Base-by-base conservation (phyloP, 1,140 invertebrate species). In the Capitella teleta region DNA sequence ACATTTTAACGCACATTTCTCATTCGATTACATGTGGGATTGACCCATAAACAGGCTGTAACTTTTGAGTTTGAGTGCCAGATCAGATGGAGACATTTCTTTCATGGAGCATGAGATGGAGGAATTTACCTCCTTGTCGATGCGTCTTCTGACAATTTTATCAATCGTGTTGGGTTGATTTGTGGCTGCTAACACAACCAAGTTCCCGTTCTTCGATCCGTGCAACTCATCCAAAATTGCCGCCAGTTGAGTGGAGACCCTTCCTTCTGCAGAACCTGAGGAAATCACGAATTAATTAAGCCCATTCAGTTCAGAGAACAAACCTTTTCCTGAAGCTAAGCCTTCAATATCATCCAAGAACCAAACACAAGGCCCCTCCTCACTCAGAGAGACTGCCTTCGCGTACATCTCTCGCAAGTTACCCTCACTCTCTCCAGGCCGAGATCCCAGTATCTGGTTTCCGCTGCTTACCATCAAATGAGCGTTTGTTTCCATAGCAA, bases 261-360 rank as follows among this genome's bases (percentile, higher is more conserved):
- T 57, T 45, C 3, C 37, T 34, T 23, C 44, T 45, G 24, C 55
- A 49, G 14, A 55, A 43, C 24, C 52, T n/a, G n/a, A n/a, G n/a
- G n/a, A n/a, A n/a, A n/a, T n/a, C n/a, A n/a, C n/a, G n/a, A n/a
- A n/a, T n/a, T n/a, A n/a, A n/a, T n/a, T n/a, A n/a, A n/a, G n/a
- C n/a, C n/a, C n/a, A n/a, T n/a, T n/a, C n/a, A n/a, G n/a, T n/a
- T n/a, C n/a, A n/a, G n/a, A n/a, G n/a, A n/a, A n/a, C 49, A 21
- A 32, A 28, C 10, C 44, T 43, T 24, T 51, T 54, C 36, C 30
- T 16, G 61, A 57, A 51, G 63, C 66, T 6, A 69, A n/a, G 0
- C 57, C 38, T 51, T 70, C 67, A 47, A 67, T 54, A 52, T 70
- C 66, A 61, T 70, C 67, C 30, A 68, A 51, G 48, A 70, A 67